phyloP scores from a whole-genome alignment of 1,140 invertebrate species.

The Calephelis nemesis region DNA sequence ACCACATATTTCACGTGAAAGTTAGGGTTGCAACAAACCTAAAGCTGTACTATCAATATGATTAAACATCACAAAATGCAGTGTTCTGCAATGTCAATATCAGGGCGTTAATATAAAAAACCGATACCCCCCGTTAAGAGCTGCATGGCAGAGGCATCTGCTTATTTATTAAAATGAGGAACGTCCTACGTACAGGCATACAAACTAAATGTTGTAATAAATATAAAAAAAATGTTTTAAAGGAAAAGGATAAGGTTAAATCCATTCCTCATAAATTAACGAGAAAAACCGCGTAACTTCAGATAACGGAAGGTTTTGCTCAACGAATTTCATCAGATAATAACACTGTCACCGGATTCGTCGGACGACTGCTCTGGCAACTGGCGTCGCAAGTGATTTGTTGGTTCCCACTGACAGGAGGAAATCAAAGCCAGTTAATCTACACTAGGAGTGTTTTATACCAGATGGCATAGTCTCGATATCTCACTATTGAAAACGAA shows the following conservation, averaged over 20 bases:
- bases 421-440: conserved; percentile 14
- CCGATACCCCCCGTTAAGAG: too few relatives aligned
- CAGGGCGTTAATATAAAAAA: too few relatives aligned
- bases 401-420: conserved; percentile 5
- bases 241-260: neutral
- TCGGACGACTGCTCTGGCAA: neutral
- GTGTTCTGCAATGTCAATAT: too few relatives aligned
- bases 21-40: too few relatives aligned
- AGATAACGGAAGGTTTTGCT: neutral
- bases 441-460: neutral
- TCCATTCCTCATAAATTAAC: conserved; percentile 11
- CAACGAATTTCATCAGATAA: conserved; percentile 9
- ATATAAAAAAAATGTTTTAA: too few relatives aligned
- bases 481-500: neutral
- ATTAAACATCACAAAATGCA: too few relatives aligned
- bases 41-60: too few relatives aligned
- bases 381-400: conserved; percentile 10
- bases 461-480: neutral
- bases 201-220: too few relatives aligned
- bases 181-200: too few relatives aligned
- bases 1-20: too few relatives aligned
- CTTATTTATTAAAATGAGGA: too few relatives aligned
- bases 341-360: conserved; percentile 11
- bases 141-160: too few relatives aligned
- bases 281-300: conserved; percentile 3